Evolutionary conservation across 2,797 vertebrate species (phyloP), one percentile per base, ranked within the genome.

Genomic region (Diglossa cyanea): DNA sequence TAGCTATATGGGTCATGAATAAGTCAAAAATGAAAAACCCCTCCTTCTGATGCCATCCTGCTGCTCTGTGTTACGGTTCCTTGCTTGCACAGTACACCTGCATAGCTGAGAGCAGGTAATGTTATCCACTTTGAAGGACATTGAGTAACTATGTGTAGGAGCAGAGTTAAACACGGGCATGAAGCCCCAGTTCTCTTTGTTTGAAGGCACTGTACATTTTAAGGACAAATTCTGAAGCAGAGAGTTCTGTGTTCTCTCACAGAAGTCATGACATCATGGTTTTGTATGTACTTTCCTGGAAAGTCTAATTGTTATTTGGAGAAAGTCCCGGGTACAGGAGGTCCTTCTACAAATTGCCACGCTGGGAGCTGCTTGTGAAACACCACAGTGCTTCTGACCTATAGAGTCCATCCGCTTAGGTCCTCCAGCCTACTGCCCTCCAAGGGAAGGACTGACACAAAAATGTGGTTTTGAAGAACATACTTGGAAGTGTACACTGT

Each of bases 401-500:
- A 10, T 10, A 7, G 14, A 21, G 53, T 63, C 28, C 5, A 19
- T 37, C 3, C 5, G 42, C 21, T 74, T 33, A 45, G 20, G 33
- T 86, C n/a, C 68, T 86, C 10, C n/a, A 35, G 47, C 2, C 42
- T 67, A 4, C 20, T 68, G 24, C 17, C 8, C 17, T 60, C 17
- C 57, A 60, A 30, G 10, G 10, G 35, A 61, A 51, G 10, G 24
- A 57, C 28, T 48, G 44, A 12, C 40, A 60, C 40, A 45, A 58
- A 48, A 67, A 31, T 2, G 1, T 18, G 40, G 15, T 17, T 74
- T 83, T 51, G 45, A 66, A 44, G 54, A 42, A 33, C 0, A 0
- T n/a, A 10, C 17, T 50, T 7, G 1, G 33, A 63, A 53, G 10
- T 11, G 13, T 3, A 2, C 2, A 2, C 20, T 60, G 10, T 26